A percentile compares a stretch with the other conserved stretches of the same genome.
These are phyloP conservation scores for Adela reaumurella DNA, from an alignment of 2,888 invertebrate genomes.

Conservation along the genomic window DNA sequence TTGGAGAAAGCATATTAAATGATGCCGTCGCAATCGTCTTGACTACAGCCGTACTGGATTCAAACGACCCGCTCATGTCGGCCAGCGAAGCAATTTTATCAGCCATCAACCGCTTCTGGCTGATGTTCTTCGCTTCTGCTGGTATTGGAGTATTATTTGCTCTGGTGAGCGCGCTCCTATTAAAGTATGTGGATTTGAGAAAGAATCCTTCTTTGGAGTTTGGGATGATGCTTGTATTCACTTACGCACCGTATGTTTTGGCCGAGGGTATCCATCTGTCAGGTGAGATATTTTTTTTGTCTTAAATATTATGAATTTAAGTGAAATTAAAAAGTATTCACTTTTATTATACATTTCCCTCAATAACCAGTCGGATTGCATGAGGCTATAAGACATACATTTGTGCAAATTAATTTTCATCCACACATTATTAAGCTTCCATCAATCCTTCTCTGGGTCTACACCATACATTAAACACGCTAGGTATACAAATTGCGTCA, in stretches of 20 bases:
- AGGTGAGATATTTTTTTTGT: constrained; percentile 55
- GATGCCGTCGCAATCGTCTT: constrained; percentile 98
- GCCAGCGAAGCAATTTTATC: constrained; percentile 83
- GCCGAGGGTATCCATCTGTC: constrained; percentile 95
- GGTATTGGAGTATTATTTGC: constrained; percentile 95
- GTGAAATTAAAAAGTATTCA: no score
- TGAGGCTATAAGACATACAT: no score
- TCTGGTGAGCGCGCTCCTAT: constrained; percentile 82
- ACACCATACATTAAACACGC: no score
- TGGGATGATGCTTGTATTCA: constrained; percentile 97
- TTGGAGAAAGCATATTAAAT: constrained; percentile 91
- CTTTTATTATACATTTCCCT: no score
- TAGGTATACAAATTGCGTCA: no score
- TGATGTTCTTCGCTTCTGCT: constrained; percentile 98
- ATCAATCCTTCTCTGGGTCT: no score
- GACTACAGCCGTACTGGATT: constrained; percentile 81
- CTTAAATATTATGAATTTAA: no score
- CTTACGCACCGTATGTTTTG: constrained; percentile 96
- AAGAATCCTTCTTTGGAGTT: constrained; percentile 98
- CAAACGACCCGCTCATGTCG: constrained; percentile 57
- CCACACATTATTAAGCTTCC: no score
- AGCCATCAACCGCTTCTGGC: constrained; percentile 85
- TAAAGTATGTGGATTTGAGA: constrained; percentile 93
- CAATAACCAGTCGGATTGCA: no score
- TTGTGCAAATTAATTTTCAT: no score